These are phyloP conservation scores for Gonocerus acuteangulatus DNA, from an alignment of 2,888 invertebrate species.

Conservation along the genomic window DNA sequence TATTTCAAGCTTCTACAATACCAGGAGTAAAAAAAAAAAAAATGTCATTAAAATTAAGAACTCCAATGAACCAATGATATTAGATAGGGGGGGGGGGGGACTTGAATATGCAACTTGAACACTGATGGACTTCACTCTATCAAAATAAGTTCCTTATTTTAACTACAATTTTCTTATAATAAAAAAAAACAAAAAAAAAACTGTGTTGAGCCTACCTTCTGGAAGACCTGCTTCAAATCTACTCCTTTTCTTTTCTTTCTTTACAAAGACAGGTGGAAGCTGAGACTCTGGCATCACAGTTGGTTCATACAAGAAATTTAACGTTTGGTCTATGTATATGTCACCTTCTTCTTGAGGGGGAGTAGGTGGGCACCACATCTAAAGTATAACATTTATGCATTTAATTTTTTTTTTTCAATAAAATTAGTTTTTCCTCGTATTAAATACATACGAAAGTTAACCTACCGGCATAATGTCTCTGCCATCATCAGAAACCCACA, in stretches of 20 bases:
- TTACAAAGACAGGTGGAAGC: slow-evolving; percentile 70
- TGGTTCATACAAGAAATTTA: slow-evolving; percentile 75
- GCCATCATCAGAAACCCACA: slow-evolving; percentile 66
- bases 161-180: too few relatives aligned
- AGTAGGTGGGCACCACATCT: slow-evolving; percentile 97
- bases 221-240: slow-evolving; percentile 56
- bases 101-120: too few relatives aligned
- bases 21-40: too few relatives aligned
- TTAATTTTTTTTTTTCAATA: background rate
- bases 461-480: slow-evolving; percentile 77
- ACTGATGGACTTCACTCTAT: too few relatives aligned
- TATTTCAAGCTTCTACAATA: too few relatives aligned
- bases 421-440: background rate
- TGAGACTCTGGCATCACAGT: slow-evolving; percentile 66
- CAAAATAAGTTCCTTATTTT: too few relatives aligned
- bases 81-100: too few relatives aligned
- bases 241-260: slow-evolving; percentile 65
- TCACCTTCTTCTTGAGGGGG: slow-evolving; percentile 91
- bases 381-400: slow-evolving; percentile 6
- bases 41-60: too few relatives aligned
- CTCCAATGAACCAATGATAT: too few relatives aligned
- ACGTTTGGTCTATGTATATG: slow-evolving; percentile 77
- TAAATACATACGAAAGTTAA: slow-evolving; percentile 38
- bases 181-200: too few relatives aligned
- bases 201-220: too few relatives aligned